Evolutionary conservation across 2,113 vertebrate species (phyloP).

Genomic region (Peromyscus polionotus): DNA sequence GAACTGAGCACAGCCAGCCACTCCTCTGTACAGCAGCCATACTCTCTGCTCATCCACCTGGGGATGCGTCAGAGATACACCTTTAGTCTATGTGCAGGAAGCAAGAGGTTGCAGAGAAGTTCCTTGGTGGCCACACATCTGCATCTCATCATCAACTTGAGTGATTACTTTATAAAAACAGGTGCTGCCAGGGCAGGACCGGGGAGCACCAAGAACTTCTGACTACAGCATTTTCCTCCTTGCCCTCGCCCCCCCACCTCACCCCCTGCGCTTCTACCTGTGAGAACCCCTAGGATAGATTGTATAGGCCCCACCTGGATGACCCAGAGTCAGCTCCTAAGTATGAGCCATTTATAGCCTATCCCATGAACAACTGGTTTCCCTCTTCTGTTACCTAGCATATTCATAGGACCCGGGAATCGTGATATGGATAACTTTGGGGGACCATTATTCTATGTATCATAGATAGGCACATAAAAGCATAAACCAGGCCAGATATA

Average conservation of each 20-base stretch:
- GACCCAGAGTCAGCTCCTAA: background rate
- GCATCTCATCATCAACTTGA: background rate
- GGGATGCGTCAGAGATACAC: background rate
- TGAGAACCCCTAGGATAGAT: background rate
- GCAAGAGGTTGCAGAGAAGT: background rate
- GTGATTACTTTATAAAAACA: too few relatives aligned
- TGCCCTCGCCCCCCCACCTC: background rate
- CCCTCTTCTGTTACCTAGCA: background rate
- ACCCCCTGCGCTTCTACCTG: background rate
- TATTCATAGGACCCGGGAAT: background rate
- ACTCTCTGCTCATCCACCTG: too few relatives aligned
- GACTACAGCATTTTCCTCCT: background rate
- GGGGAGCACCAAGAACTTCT: too few relatives aligned
- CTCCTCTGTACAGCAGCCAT: background rate
- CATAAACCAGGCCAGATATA: background rate
- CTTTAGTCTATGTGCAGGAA: background rate
- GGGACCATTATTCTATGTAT: background rate
- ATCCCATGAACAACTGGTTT: background rate
- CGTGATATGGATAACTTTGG: background rate
- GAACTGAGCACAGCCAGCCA: background rate
- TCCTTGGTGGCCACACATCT: background rate
- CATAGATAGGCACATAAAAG: background rate
- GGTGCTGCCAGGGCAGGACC: too few relatives aligned
- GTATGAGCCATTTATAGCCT: background rate
- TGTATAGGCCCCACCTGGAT: background rate